These are phyloP conservation scores for Atlantisia rogersi DNA, from an alignment of 2,113 vertebrate genomes.

Conservation along the genomic window DNA sequence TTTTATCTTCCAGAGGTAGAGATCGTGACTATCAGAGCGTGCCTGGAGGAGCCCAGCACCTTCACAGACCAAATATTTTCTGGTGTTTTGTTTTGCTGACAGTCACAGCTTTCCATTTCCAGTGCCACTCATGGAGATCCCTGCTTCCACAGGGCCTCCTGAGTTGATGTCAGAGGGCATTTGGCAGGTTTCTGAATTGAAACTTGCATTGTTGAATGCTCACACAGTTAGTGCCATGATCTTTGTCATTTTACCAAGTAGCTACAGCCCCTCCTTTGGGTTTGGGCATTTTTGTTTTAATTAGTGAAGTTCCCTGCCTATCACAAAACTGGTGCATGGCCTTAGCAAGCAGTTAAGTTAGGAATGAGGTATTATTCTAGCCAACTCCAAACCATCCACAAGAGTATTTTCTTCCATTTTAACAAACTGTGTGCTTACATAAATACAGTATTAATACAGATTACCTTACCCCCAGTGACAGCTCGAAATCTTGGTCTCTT, in stretches of 20 bases:
- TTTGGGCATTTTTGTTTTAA: neutral
- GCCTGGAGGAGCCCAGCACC: neutral
- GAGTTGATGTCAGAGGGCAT: neutral
- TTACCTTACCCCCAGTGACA: neutral
- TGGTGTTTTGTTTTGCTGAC: neutral
- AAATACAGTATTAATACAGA: neutral
- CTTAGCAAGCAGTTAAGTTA: neutral
- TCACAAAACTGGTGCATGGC: neutral
- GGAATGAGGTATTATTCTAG: neutral
- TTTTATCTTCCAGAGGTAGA: neutral
- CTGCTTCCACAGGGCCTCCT: neutral
- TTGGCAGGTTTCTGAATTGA: neutral
- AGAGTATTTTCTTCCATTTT: neutral
- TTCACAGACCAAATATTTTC: neutral
- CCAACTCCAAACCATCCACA: neutral
- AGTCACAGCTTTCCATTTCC: neutral
- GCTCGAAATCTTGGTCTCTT: constrained; percentile 3
- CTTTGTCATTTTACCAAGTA: neutral
- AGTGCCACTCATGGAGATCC: neutral
- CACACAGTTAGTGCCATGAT: neutral
- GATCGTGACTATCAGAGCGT: neutral
- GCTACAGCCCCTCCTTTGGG: neutral
- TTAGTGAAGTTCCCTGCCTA: neutral
- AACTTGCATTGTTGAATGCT: neutral
- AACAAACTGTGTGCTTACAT: neutral